Conservation (phyloP, 2,888 invertebrate species). For the Neuroscelio doddi region DNA sequence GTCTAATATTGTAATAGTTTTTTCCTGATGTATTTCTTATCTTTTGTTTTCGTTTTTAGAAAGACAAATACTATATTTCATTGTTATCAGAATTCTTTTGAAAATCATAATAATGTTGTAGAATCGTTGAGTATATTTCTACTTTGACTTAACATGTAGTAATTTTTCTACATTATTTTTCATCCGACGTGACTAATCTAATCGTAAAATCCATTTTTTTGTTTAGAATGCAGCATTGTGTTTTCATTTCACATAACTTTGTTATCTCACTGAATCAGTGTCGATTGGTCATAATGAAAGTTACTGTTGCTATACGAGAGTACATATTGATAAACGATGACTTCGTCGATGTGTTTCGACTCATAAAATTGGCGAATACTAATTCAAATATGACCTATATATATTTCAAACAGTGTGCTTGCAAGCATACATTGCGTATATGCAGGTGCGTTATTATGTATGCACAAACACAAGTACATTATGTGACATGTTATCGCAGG, state of each 20-base stretch:
- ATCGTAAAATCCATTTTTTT: no score
- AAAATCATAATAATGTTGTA: no score
- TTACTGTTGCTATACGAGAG: constrained; percentile 9
- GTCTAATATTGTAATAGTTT: no score
- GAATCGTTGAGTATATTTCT: no score
- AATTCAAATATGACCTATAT: constrained; percentile 14
- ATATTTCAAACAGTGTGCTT: not conserved
- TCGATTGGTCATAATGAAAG: constrained; percentile 19
- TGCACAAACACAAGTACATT: constrained; percentile 2
- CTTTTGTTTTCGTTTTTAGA: constrained; percentile 39
- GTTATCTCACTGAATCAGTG: constrained; percentile 16
- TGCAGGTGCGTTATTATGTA: constrained; percentile 3
- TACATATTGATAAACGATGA: constrained; percentile 12
- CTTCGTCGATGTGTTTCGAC: constrained; percentile 10
- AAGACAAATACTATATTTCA: no score
- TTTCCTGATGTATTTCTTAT: no score
- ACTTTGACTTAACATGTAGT: no score
- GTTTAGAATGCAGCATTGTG: not conserved
- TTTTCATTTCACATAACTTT: constrained; percentile 12
- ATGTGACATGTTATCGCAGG: constrained; percentile 8
- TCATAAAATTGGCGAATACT: constrained; percentile 13
- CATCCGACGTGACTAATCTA: not conserved
- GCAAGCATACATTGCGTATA: not conserved
- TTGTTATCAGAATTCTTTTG: no score
- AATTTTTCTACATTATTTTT: not conserved